These are phyloP conservation scores for Balaeniceps rex DNA, from an alignment of 2,113 vertebrate genomes.

Conservation along the genomic window DNA sequence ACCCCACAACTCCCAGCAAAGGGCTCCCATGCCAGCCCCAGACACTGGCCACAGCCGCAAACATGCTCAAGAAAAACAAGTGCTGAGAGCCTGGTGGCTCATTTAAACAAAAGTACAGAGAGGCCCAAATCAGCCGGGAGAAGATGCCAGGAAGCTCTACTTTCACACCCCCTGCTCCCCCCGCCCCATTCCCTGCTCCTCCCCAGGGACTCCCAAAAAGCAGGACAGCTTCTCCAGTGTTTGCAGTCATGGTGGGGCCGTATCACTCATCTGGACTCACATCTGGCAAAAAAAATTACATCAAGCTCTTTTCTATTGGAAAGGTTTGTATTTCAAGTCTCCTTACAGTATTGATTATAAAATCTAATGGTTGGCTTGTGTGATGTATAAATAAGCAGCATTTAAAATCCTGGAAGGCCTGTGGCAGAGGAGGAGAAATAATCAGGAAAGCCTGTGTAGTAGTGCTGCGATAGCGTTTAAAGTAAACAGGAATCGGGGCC, in stretches of 20 bases:
- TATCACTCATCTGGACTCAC: not conserved
- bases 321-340: not conserved
- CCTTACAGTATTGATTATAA: not conserved
- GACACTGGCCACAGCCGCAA: not conserved
- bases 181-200: not conserved
- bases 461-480: not conserved
- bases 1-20: not conserved
- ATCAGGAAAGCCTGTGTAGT: not conserved
- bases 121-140: not conserved
- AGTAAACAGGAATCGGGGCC: slow-evolving; percentile 38
- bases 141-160: not conserved
- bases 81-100: not conserved
- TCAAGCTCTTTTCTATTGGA: not conserved
- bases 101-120: not conserved
- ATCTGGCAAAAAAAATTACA: not conserved
- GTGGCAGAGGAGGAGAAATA: not conserved
- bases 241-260: not conserved
- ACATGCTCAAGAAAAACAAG: not conserved
- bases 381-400: not conserved
- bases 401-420: not conserved
- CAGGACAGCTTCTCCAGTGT: not conserved
- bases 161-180: not conserved
- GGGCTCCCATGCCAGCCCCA: not conserved
- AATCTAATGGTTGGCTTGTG: not conserved
- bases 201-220: not conserved